phyloP scores from a whole-genome alignment of 2,888 invertebrate genomes.

The Philonicus albiceps region DNA sequence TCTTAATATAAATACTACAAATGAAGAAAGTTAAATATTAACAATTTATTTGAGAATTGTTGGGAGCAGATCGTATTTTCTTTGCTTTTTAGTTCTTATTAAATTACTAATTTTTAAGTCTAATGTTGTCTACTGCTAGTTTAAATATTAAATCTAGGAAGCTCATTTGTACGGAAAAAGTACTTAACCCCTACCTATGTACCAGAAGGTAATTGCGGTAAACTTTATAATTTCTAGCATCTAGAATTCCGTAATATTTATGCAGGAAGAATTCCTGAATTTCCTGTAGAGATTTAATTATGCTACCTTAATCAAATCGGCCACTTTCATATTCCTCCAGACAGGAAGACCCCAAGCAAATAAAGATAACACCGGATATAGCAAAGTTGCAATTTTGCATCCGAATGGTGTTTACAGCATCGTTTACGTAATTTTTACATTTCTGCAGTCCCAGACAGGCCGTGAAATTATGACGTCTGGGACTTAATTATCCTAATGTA shows the following conservation, averaged over 20 bases:
- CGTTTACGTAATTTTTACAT: not conserved
- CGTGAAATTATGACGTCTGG: not conserved
- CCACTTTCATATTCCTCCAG: not conserved
- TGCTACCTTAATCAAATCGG: not conserved
- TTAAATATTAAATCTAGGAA: not conserved
- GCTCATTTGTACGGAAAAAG: not conserved
- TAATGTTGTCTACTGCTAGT: too few relatives aligned
- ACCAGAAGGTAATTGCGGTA: not conserved
- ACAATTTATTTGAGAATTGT: too few relatives aligned
- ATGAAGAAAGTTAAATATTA: too few relatives aligned
- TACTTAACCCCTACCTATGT: not conserved
- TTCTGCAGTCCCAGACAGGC: not conserved
- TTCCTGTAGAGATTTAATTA: not conserved
- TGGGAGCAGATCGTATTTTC: too few relatives aligned
- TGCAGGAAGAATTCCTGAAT: not conserved
- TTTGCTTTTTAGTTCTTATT: too few relatives aligned
- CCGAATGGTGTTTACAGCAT: constrained; percentile 7
- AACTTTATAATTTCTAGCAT: not conserved
- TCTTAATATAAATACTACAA: too few relatives aligned
- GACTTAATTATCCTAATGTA: constrained; percentile 28
- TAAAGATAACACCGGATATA: constrained; percentile 2
- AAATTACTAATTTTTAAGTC: too few relatives aligned
- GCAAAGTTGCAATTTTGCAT: not conserved
- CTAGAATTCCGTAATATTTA: not conserved
- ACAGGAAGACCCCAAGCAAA: not conserved